Evolutionary conservation across 2,113 vertebrate genomes (phyloP), one percentile per base, ranked within the genome.

Genomic region (Esox niger): DNA sequence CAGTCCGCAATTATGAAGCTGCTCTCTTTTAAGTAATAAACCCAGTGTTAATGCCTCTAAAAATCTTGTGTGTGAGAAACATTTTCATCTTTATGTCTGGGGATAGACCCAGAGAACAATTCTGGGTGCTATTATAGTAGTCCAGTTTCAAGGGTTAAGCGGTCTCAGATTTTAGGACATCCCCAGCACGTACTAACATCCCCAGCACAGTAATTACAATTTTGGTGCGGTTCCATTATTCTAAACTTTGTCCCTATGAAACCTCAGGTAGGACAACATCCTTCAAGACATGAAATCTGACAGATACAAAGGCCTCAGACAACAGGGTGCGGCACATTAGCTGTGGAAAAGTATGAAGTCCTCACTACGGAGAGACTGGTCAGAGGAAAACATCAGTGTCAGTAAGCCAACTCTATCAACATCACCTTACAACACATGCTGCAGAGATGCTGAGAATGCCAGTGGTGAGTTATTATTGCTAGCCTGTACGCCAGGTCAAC

Each of bases 201-300:
- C 20, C 32, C 68, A 49, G 52, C 70, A 78, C 74, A 13, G 62
- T 27, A 7, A 32, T 20, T 23, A 54, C 75, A 46, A 3, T 33
- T 74, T 56, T 5, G 33, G 64, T 64, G 74, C 71, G 68, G 69
- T 60, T 71, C 64, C 77, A 88, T 82, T 92, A 79, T 91, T 89
- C 90, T 87, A 83, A 90, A 74, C 75, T 87, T 86, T 84, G 79
- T 86, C 80, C 2, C 87, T 68, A 71, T 80, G 76, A 85, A 90
- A 81, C 83, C 68, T 81, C 66, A 93, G 90, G 91, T 91, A 84
- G 72, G 84, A 69, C 78, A 81, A 69, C 83, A 69, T 73, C 68
- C 68, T 82, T 85, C 91, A 84, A 84, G 80, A 88, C 89, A 90
- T 81, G n/a, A n/a, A n/a, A n/a, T n/a, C n/a, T n/a, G n/a, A n/a